A percentile compares a stretch with the other conserved stretches of the same genome.
phyloP scores from a whole-genome alignment of 2,797 vertebrate genomes.

The Melanogrammus aeglefinus region DNA sequence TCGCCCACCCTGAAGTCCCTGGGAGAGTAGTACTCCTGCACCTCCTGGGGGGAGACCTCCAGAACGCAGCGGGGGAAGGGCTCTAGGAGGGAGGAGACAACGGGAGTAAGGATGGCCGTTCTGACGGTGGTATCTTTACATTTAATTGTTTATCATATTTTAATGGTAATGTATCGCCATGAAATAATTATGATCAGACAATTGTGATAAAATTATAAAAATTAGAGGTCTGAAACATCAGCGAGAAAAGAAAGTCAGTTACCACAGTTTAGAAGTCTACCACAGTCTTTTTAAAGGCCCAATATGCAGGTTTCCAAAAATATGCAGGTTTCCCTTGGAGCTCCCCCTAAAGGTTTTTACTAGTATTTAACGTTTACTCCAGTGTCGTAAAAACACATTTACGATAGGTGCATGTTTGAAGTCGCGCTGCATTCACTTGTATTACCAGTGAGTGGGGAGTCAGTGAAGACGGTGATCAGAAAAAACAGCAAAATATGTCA shows the following conservation, averaged over 20 bases:
- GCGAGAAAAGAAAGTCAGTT: background rate
- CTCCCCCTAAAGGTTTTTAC: too few relatives aligned
- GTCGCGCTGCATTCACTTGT: too few relatives aligned
- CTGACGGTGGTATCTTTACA: background rate
- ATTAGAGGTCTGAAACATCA: background rate
- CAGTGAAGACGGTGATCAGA: too few relatives aligned
- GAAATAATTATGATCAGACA: too few relatives aligned
- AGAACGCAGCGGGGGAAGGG: slow-evolving; percentile 86
- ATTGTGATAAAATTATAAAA: background rate
- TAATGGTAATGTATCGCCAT: background rate
- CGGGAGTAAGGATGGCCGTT: background rate
- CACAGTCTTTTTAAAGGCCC: too few relatives aligned
- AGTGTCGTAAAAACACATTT: too few relatives aligned
- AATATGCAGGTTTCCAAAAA: too few relatives aligned
- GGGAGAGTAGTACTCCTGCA: slow-evolving; percentile 85
- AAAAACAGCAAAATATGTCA: too few relatives aligned
- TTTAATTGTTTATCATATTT: background rate
- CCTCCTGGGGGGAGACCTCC: slow-evolving; percentile 84
- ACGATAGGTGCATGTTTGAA: too few relatives aligned
- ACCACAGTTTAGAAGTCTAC: background rate
- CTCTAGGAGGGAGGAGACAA: slow-evolving; percentile 59
- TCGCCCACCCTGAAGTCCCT: slow-evolving; percentile 87
- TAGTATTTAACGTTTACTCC: too few relatives aligned
- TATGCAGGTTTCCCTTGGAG: too few relatives aligned
- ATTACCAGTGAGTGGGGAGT: too few relatives aligned